Percentiles rank a stretch among this genome's conserved stretches.
phyloP scores from a whole-genome alignment of 2,113 vertebrate species.

The Uropsilus gracilis region DNA sequence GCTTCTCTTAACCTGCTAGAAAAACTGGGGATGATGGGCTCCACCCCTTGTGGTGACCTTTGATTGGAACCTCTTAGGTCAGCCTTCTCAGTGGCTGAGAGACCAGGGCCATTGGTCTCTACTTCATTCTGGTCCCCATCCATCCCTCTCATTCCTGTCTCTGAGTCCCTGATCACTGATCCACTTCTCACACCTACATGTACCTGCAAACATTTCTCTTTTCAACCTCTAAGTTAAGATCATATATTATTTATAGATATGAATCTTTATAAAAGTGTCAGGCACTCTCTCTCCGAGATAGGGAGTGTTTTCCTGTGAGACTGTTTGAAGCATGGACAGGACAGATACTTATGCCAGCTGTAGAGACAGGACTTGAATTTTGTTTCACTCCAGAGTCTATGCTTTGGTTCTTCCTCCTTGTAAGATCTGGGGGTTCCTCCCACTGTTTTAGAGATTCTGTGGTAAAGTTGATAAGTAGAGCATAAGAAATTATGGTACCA shows the following conservation, averaged over 20 bases:
- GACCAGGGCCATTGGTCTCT: background rate
- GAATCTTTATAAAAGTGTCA: background rate
- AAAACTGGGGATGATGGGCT: background rate
- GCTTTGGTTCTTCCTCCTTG: background rate
- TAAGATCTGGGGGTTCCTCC: background rate
- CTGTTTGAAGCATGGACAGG: background rate
- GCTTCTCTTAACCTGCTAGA: background rate
- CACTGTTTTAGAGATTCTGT: background rate
- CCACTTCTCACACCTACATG: background rate
- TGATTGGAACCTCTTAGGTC: too few relatives aligned
- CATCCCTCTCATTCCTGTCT: background rate
- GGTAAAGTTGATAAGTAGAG: background rate
- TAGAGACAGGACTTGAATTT: background rate
- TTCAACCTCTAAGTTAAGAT: background rate
- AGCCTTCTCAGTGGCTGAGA: too few relatives aligned
- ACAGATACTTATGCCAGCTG: background rate
- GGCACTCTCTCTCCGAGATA: background rate
- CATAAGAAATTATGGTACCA: background rate
- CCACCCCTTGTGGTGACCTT: background rate
- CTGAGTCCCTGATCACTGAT: background rate
- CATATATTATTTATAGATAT: background rate
- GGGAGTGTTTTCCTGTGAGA: background rate
- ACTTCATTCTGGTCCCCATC: rapidly evolving
- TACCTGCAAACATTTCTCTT: background rate
- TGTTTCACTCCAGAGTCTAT: background rate